Evolutionary conservation across 1,140 invertebrate species (phyloP).

Genomic region (Drosophila lacteicornis): DNA sequence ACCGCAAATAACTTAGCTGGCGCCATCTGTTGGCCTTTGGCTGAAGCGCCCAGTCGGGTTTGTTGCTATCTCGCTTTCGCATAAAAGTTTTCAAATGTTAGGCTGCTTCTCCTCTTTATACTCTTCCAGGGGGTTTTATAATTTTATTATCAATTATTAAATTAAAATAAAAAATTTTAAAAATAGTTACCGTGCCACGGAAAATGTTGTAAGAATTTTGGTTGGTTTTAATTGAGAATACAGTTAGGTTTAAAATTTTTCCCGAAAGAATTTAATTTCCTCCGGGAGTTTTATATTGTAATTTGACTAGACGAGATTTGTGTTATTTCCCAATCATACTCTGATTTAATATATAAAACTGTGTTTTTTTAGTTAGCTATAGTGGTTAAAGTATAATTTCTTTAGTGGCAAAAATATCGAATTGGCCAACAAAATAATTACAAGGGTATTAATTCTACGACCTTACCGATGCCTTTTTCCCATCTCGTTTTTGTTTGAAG

Average conservation of each 20-base stretch:
- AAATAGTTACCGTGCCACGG: too few relatives aligned
- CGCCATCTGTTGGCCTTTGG: conserved; percentile 56
- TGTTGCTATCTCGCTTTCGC: conserved; percentile 4
- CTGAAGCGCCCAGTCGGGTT: conserved; percentile 14
- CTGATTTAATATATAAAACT: too few relatives aligned
- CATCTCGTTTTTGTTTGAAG: background rate
- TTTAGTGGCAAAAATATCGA: too few relatives aligned
- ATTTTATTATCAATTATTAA: background rate
- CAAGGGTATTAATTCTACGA: background rate
- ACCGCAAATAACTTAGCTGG: conserved; percentile 1
- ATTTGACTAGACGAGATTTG: too few relatives aligned
- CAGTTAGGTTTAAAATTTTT: too few relatives aligned
- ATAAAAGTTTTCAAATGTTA: conserved; percentile 15
- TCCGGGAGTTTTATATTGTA: too few relatives aligned
- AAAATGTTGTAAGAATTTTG: too few relatives aligned
- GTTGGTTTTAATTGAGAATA: too few relatives aligned
- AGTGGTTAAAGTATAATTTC: too few relatives aligned
- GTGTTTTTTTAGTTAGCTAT: too few relatives aligned
- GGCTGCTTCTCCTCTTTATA: background rate
- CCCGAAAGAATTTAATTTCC: too few relatives aligned
- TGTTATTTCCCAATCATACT: too few relatives aligned
- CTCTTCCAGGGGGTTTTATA: background rate
- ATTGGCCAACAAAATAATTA: background rate
- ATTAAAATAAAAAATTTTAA: background rate
- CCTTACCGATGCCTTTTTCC: background rate